Conservation (phyloP, 2,113 vertebrate species). For the Hippocampus mohnikei region DNA sequence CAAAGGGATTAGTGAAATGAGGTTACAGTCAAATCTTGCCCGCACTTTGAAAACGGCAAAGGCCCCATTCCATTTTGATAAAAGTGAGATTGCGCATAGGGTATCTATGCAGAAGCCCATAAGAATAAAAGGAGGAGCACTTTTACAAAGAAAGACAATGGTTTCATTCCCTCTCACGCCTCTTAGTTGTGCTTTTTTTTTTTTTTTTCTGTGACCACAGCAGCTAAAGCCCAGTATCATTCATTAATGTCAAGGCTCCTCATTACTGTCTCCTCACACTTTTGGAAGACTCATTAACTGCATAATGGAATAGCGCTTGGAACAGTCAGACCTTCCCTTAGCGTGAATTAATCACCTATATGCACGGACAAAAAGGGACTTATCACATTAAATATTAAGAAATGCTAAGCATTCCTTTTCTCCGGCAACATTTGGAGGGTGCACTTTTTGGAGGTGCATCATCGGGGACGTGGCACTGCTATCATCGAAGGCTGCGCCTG, state of each 20-base stretch:
- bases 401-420: constrained; percentile 56
- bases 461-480: constrained; percentile 19
- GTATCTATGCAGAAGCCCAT: constrained; percentile 40
- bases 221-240: constrained; percentile 72
- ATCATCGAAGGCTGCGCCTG: constrained; percentile 6
- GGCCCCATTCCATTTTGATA: constrained; percentile 21
- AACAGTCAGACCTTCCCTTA: constrained; percentile 75
- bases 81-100: constrained; percentile 57
- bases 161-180: constrained; percentile 39
- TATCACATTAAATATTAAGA: constrained; percentile 77
- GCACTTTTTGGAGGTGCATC: constrained; percentile 30
- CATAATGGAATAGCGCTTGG: constrained; percentile 77
- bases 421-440: constrained; percentile 41
- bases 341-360: constrained; percentile 74
- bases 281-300: constrained; percentile 82
- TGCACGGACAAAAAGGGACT: constrained; percentile 73
- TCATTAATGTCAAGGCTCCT: constrained; percentile 75
- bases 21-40: neutral
- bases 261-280: constrained; percentile 77
- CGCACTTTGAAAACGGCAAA: neutral
- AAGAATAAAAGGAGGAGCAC: constrained; percentile 51
- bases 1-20: neutral
- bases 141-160: constrained; percentile 43
- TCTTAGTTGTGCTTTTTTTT: constrained; percentile 30
- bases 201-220: constrained; percentile 53